Conservation (phyloP, 2,888 invertebrate genomes). For the Macrosoma leucophasiata region DNA sequence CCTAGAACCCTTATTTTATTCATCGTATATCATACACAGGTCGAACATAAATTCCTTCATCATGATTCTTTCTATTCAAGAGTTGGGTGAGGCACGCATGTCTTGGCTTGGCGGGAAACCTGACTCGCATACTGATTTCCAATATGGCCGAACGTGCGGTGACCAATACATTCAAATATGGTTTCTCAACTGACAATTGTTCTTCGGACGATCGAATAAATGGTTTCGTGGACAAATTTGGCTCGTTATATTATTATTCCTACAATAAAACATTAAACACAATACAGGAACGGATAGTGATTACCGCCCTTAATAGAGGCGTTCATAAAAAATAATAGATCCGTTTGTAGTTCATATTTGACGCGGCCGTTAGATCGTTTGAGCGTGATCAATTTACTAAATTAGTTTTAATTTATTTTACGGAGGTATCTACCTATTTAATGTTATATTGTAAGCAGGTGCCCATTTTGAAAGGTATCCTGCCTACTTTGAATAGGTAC, state of each 20-base stretch:
- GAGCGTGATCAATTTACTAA: no score
- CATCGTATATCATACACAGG: constrained; percentile 51
- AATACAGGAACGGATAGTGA: constrained; percentile 13
- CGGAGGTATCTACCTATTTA: no score
- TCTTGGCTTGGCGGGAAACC: constrained; percentile 64
- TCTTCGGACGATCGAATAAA: constrained; percentile 46
- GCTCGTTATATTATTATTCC: constrained; percentile 28
- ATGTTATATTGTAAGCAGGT: no score
- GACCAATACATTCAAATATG: constrained; percentile 36
- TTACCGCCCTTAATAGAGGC: constrained; percentile 4
- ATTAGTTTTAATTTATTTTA: no score
- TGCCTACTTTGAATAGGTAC: no score
- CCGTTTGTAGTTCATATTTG: no score
- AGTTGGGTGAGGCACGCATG: constrained; percentile 63
- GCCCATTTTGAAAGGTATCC: no score
- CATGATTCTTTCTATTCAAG: constrained; percentile 70
- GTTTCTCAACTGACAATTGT: constrained; percentile 44
- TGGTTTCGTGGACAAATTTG: constrained; percentile 54
- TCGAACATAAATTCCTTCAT: constrained; percentile 63
- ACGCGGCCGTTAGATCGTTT: no score
- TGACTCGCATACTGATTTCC: constrained; percentile 51
- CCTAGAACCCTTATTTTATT: constrained; percentile 49
- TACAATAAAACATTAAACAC: constrained; percentile 17
- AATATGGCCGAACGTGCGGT: constrained; percentile 47
- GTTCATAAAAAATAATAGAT: constrained; percentile 9